phyloP scores from a whole-genome alignment of 2,797 vertebrate species.

The Phataginus tetradactyla region DNA sequence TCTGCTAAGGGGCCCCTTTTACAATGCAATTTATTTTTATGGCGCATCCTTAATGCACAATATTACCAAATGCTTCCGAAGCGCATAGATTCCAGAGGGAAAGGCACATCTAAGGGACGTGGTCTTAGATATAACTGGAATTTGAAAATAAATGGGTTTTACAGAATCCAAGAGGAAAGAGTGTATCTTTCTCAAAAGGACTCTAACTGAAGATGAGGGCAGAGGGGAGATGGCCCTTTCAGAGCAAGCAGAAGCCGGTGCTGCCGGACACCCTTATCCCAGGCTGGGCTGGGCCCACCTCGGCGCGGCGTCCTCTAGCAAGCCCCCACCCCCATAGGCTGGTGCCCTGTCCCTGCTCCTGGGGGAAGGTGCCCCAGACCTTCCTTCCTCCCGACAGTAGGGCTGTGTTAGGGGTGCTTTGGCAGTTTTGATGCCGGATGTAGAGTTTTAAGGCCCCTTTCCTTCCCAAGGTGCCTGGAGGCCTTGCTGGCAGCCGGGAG shows the following conservation, averaged over 20 bases:
- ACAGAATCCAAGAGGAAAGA: background rate
- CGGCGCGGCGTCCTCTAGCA: background rate
- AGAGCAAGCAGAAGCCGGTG: background rate
- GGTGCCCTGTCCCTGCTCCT: too few relatives aligned
- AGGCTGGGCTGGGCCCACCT: background rate
- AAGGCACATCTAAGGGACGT: background rate
- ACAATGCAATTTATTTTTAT: slow-evolving; percentile 72
- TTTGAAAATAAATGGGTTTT: slow-evolving; percentile 28
- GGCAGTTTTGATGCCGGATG: background rate
- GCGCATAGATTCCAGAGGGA: background rate
- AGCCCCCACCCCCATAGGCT: too few relatives aligned
- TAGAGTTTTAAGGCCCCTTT: background rate
- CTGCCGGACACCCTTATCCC: background rate
- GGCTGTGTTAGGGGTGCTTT: rapidly evolving
- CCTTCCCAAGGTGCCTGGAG: background rate
- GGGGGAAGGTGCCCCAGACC: background rate
- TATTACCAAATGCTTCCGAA: background rate
- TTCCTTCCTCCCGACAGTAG: background rate
- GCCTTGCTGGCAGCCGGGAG: too few relatives aligned
- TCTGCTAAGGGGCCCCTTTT: slow-evolving; percentile 38
- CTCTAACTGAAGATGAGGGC: background rate
- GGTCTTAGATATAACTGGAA: background rate
- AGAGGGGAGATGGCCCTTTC: background rate
- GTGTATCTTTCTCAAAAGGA: background rate
- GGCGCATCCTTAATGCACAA: background rate